Evolutionary conservation across 2,888 invertebrate species (phyloP), one percentile per base, ranked within the genome.

Genomic region (Empis livida): DNA sequence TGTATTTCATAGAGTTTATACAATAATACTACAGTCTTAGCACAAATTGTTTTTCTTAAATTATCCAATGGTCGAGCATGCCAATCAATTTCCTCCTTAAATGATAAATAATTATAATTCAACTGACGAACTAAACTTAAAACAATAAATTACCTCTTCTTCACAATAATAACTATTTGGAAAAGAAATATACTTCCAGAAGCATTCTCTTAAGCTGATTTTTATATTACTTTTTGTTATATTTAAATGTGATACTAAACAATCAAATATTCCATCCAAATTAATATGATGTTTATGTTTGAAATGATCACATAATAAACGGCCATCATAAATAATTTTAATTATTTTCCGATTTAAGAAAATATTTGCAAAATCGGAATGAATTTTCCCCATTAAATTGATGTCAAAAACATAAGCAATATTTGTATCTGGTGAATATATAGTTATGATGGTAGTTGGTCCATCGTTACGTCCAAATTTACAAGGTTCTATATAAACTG

Each of bases 331-430:
- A 8, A 59, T 45, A 8, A 55, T 56, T 50, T 62, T 62, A 5
- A 54, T 58, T 6, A 57, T 58, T 4, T 49, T 48, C 15, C 54
- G 52, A 0, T 59, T 50, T 48, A 59, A 55, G 1, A 62, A 48
- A 15, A 62, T 50, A 5, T 49, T 45, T 41, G 53, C 56, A 1
- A 62, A 42, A 43, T 60, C 61, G 14, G 55, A 55, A 38, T 57
- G 59, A 9, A 62, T 47, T 44, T 51, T 54, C 8, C 60, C 60
- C 38, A 62, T 44, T 10, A 44, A 54, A 11, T 57, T 27, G 8
- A 62, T 54, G 50, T 62, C 62, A 47, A 61, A 60, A 23, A 62
- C 55, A 49, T 60, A 62, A 6, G 60, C 54, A 15, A 53, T 2
- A 13, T 39, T 39, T 17, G 9, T 50, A 8, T 54, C 48, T 5